These are phyloP conservation scores for Muscidifurax raptorellus DNA, from an alignment of 1,140 invertebrate genomes.

Conservation along the genomic window DNA sequence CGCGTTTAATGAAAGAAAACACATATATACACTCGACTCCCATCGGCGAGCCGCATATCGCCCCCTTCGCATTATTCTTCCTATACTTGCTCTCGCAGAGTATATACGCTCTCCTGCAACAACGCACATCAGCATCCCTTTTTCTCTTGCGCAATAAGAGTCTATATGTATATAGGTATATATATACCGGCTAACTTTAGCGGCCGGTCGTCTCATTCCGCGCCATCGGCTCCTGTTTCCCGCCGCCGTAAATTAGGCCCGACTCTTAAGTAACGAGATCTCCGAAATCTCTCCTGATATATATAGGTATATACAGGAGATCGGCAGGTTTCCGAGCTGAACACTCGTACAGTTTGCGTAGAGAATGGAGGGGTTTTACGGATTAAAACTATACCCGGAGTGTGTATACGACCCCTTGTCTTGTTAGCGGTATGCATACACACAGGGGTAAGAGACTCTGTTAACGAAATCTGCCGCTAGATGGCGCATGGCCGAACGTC, in stretches of 20 bases:
- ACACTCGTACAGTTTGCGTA: neutral
- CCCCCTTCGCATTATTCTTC: neutral
- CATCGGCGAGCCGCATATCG: neutral
- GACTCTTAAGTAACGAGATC: conserved; percentile 45
- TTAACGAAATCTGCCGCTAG: too few relatives aligned
- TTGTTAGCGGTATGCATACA: too few relatives aligned
- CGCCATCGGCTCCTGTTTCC: conserved; percentile 2
- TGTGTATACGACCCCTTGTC: too few relatives aligned
- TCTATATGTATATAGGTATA: conserved; percentile 6
- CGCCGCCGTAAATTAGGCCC: conserved; percentile 8
- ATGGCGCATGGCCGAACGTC: too few relatives aligned
- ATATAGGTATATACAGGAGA: neutral
- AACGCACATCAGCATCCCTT: neutral
- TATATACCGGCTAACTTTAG: neutral
- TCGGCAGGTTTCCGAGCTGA: neutral
- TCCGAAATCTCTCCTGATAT: neutral
- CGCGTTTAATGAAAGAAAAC: neutral
- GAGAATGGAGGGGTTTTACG: neutral
- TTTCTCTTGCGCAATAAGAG: neutral
- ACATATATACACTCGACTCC: neutral
- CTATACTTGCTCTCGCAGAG: neutral
- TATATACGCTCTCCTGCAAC: too few relatives aligned
- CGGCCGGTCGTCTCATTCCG: conserved; percentile 7
- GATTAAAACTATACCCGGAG: neutral
- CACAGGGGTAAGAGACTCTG: too few relatives aligned